A percentile compares a stretch with the other conserved stretches of the same genome.
Conservation (phyloP, 2,113 vertebrate species). For the Neodontobutis hainanensis region DNA sequence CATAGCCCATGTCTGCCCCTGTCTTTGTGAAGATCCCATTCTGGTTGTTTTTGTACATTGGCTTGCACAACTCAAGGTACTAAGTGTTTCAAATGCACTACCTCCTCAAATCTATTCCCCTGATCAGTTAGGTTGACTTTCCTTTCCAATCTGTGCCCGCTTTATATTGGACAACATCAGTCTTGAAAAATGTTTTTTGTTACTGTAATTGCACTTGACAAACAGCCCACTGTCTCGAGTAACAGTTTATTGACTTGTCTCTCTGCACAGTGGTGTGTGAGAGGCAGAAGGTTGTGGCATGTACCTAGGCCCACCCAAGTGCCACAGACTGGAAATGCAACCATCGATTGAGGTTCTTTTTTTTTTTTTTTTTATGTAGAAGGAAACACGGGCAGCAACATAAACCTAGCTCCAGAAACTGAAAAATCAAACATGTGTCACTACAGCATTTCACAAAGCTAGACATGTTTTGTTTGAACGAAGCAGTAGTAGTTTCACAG, state of each 20-base stretch:
- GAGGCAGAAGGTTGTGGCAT: slow-evolving; percentile 38
- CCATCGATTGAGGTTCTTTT: slow-evolving; percentile 57
- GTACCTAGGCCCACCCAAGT: slow-evolving; percentile 42
- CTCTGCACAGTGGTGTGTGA: slow-evolving; percentile 36
- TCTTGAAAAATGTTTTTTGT: slow-evolving; percentile 46
- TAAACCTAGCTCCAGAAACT: slow-evolving; percentile 36
- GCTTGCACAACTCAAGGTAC: slow-evolving; percentile 19
- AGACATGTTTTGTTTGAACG: slow-evolving; percentile 27
- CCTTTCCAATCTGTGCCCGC: slow-evolving; percentile 23
- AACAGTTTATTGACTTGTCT: slow-evolving; percentile 67
- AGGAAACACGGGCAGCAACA: slow-evolving; percentile 32
- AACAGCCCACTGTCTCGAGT: slow-evolving; percentile 54
- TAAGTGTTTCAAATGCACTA: slow-evolving; percentile 14
- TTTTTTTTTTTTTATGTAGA: slow-evolving; percentile 37
- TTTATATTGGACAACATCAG: slow-evolving; percentile 45
- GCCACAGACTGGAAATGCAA: slow-evolving; percentile 50
- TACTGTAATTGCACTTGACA: slow-evolving; percentile 63
- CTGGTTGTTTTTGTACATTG: slow-evolving; percentile 14
- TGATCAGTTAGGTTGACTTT: slow-evolving; percentile 31
- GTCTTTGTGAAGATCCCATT: slow-evolving; percentile 4
- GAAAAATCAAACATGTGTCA: slow-evolving; percentile 29
- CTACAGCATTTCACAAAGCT: slow-evolving; percentile 27
- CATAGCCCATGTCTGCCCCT: slow-evolving; percentile 24
- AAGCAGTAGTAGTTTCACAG: neutral
- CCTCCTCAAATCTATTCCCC: slow-evolving; percentile 20